Evolutionary conservation across 2,888 invertebrate species (phyloP).

Genomic region (Allygus modestus): DNA sequence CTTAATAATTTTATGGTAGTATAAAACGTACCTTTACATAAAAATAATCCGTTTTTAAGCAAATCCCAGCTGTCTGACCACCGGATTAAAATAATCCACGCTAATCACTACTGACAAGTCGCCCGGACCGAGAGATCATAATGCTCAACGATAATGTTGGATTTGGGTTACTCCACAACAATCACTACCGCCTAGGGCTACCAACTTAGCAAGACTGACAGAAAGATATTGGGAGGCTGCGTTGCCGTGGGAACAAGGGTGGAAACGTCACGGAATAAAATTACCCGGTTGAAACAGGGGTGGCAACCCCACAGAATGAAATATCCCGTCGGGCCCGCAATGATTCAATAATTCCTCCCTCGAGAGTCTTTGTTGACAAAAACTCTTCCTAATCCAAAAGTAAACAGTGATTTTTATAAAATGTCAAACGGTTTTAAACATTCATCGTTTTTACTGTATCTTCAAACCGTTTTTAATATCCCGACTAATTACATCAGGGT

Average conservation of each 20-base stretch:
- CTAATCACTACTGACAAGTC: too few species aligned
- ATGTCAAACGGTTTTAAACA: not conserved
- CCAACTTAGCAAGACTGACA: not conserved
- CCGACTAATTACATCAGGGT: not conserved
- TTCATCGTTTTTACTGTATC: not conserved
- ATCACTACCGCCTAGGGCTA: not conserved
- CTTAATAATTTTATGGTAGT: too few species aligned
- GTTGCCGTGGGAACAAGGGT: constrained; percentile 31
- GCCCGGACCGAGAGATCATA: too few species aligned
- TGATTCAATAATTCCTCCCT: constrained; percentile 15
- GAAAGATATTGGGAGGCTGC: constrained; percentile 24
- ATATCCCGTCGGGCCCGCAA: constrained; percentile 4
- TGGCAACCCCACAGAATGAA: constrained; percentile 8
- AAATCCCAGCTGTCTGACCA: too few species aligned
- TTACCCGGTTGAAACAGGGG: constrained; percentile 1
- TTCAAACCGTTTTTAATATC: not conserved
- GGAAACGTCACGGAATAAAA: constrained; percentile 17
- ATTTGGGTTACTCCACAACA: too few species aligned
- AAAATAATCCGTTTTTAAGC: too few species aligned
- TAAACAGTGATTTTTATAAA: not conserved
- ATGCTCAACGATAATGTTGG: too few species aligned
- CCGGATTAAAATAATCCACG: too few species aligned
- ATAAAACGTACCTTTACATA: too few species aligned
- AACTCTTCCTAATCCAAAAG: not conserved
- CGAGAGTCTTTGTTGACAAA: not conserved